Evolutionary conservation across 2,113 vertebrate genomes (phyloP).

Genomic region (Hypomesus transpacificus): DNA sequence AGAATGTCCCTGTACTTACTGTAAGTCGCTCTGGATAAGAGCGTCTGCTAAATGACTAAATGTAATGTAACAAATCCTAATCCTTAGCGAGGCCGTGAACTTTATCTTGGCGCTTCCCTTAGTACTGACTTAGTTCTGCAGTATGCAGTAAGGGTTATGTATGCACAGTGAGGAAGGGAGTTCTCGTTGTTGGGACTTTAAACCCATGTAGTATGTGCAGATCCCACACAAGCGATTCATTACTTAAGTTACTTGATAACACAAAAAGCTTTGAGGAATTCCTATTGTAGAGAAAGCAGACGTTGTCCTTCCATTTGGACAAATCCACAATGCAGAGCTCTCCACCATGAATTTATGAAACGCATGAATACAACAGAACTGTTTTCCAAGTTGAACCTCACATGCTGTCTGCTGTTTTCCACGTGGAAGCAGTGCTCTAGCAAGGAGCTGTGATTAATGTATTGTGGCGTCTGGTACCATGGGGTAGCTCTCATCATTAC

Average conservation of each 20-base stretch:
- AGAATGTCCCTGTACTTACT: no score
- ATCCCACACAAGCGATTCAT: background rate
- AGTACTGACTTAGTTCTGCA: no score
- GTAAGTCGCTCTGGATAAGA: no score
- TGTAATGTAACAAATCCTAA: no score
- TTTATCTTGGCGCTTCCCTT: no score
- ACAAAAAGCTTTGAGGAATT: background rate
- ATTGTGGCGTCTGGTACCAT: constrained; percentile 40
- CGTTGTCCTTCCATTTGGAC: constrained; percentile 4
- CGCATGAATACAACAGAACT: background rate
- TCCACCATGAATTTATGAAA: background rate
- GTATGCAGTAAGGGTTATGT: no score
- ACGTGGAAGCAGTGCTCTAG: constrained; percentile 34
- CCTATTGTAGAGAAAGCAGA: background rate
- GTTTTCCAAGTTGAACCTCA: background rate
- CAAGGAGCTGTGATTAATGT: constrained; percentile 39
- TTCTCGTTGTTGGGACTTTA: no score
- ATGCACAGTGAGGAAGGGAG: no score
- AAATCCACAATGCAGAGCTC: background rate
- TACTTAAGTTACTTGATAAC: background rate
- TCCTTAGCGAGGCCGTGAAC: no score
- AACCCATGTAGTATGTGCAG: no score
- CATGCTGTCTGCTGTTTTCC: constrained; percentile 32
- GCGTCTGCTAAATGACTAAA: no score
- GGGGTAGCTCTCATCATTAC: constrained; percentile 55